phyloP scores from a whole-genome alignment of 1,140 invertebrate genomes.

The Neelides sp. region DNA sequence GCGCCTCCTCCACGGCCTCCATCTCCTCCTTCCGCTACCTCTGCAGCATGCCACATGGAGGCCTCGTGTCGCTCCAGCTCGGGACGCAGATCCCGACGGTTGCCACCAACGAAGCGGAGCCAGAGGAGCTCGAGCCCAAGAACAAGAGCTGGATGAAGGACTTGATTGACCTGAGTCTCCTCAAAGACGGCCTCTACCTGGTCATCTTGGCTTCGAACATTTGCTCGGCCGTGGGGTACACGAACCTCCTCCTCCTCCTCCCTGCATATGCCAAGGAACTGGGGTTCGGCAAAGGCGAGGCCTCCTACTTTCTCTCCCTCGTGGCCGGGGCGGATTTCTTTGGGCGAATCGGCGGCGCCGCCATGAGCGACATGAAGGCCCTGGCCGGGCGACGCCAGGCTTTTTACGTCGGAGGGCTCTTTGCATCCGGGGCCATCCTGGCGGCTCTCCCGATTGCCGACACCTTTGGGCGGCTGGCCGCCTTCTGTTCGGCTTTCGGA shows the following conservation, averaged over 20 bases:
- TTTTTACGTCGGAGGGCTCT: conserved; percentile 63
- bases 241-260: conserved; percentile 67
- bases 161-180: conserved; percentile 59
- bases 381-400: conserved; percentile 65
- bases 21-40: conserved; percentile 69
- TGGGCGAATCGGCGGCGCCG: conserved; percentile 62
- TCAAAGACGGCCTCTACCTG: conserved; percentile 64
- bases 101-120: conserved; percentile 35
- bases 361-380: conserved; percentile 55
- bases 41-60: conserved; percentile 68
- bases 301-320: conserved; percentile 58
- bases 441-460: conserved; percentile 50
- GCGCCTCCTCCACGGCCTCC: conserved; percentile 33
- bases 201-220: conserved; percentile 69
- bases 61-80: conserved; percentile 38
- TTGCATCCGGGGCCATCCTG: conserved; percentile 59
- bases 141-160: conserved; percentile 43
- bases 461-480: conserved; percentile 43
- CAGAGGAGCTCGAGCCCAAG: conserved; percentile 32
- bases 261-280: conserved; percentile 57
- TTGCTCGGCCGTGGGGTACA: conserved; percentile 70
- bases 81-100: neutral
- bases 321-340: conserved; percentile 64
- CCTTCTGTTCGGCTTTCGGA: conserved; percentile 61
- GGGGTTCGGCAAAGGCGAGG: conserved; percentile 52